Evolutionary conservation across 2,888 invertebrate genomes (phyloP).

Genomic region (Leuctra nigra): DNA sequence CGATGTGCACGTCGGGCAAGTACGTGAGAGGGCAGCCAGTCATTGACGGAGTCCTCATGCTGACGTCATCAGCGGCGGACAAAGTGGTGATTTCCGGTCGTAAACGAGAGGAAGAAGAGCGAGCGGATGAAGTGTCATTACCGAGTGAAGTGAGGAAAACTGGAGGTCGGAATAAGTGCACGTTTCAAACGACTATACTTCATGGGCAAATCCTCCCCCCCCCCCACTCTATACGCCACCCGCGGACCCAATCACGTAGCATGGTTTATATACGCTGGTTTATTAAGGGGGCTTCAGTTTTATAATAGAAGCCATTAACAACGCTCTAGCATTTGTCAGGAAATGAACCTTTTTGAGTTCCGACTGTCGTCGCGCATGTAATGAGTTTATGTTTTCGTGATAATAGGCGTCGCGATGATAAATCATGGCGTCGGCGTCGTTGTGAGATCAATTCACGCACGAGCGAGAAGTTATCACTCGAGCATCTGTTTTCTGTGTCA

Average conservation of each 20-base stretch:
- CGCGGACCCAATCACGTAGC: neutral
- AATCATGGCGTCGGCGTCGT: no score
- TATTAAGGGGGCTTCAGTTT: constrained; percentile 3
- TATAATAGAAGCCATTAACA: constrained; percentile 14
- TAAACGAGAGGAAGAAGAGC: constrained; percentile 18
- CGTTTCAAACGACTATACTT: no score
- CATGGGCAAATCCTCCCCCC: no score
- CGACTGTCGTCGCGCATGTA: neutral
- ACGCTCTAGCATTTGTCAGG: constrained; percentile 11
- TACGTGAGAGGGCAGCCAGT: no score
- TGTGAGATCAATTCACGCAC: no score
- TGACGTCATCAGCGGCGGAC: constrained; percentile 21
- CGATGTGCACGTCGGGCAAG: no score
- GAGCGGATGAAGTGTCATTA: constrained; percentile 17
- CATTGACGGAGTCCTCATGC: no score
- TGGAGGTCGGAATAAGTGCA: constrained; percentile 6
- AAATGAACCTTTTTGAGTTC: constrained; percentile 12
- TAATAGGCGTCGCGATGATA: no score
- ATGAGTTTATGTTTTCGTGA: constrained; percentile 8
- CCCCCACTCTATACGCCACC: no score
- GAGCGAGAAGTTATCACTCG: no score
- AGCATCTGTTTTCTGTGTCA: no score
- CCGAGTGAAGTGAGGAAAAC: constrained; percentile 3
- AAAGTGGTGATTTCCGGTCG: constrained; percentile 26
- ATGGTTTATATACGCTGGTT: neutral